Evolutionary conservation across 1,140 invertebrate genomes (phyloP).

Genomic region (Aleiodes sp.): DNA sequence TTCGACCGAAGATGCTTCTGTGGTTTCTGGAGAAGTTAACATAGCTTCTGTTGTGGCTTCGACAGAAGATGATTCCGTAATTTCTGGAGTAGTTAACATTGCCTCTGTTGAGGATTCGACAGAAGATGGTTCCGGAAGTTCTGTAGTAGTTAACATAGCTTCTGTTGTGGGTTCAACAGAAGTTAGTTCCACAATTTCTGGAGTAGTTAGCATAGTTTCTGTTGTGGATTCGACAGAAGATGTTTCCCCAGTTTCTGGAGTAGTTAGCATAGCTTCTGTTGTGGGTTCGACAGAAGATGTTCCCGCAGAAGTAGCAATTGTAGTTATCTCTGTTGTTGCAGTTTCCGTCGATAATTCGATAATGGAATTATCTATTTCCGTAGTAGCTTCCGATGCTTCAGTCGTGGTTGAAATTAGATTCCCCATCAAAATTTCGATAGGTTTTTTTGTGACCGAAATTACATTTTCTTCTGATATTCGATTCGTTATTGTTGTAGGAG

Average conservation of each 20-base stretch:
- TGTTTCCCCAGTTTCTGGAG: background rate
- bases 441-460: background rate
- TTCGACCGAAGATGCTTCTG: background rate
- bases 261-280: background rate
- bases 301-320: background rate
- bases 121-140: background rate
- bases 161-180: slow-evolving; percentile 26
- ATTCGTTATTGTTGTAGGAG: slow-evolving; percentile 14
- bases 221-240: background rate
- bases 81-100: slow-evolving; percentile 1
- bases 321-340: slow-evolving; percentile 22
- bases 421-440: slow-evolving; percentile 17
- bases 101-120: background rate
- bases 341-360: background rate
- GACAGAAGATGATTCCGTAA: background rate
- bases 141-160: background rate
- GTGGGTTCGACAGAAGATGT: too few relatives aligned
- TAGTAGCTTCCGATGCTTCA: background rate
- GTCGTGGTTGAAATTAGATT: background rate
- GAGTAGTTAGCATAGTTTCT: slow-evolving; percentile 1
- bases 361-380: background rate
- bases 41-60: background rate
- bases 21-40: background rate
- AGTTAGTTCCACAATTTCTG: too few relatives aligned
- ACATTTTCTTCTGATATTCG: background rate